Conservation (phyloP, 2,797 vertebrate species). For the Diplodus puntazzo region DNA sequence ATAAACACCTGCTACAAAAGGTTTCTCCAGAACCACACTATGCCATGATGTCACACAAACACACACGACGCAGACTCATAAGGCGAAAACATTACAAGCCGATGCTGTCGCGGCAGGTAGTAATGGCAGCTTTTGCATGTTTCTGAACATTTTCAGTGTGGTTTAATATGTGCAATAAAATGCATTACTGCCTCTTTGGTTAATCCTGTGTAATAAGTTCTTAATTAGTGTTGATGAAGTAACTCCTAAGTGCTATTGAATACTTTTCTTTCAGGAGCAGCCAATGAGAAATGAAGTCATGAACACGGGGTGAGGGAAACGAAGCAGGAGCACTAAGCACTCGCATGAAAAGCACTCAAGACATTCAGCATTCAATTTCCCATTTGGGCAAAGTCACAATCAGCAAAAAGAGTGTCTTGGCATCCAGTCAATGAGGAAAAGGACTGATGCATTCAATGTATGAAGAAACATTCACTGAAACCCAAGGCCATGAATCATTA, state of each 20-base stretch:
- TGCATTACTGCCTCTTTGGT: background rate
- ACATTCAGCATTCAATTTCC: slow-evolving; percentile 47
- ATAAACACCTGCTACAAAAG: too few species aligned
- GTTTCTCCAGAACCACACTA: too few species aligned
- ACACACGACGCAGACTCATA: too few species aligned
- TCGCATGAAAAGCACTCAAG: slow-evolving; percentile 28
- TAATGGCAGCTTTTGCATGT: background rate
- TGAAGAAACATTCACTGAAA: slow-evolving; percentile 67
- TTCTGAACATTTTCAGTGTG: background rate
- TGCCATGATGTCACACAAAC: too few species aligned
- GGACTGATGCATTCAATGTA: slow-evolving; percentile 61
- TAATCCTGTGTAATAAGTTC: slow-evolving; percentile 21
- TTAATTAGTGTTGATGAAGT: slow-evolving; percentile 40
- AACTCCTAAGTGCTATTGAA: slow-evolving; percentile 36
- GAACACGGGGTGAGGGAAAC: slow-evolving; percentile 28
- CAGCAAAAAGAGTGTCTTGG: slow-evolving; percentile 53
- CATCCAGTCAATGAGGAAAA: slow-evolving; percentile 48
- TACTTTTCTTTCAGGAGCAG: slow-evolving; percentile 43
- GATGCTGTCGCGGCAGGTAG: too few species aligned
- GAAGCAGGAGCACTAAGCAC: slow-evolving; percentile 25
- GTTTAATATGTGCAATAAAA: slow-evolving; percentile 37
- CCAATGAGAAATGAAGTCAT: slow-evolving; percentile 47
- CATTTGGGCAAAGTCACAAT: slow-evolving; percentile 60
- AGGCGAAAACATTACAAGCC: too few species aligned
- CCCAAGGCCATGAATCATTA: slow-evolving; percentile 70